Evolutionary conservation across 2,797 vertebrate genomes (phyloP), one percentile per base, ranked within the genome.

Genomic region (Brachymystax lenok): DNA sequence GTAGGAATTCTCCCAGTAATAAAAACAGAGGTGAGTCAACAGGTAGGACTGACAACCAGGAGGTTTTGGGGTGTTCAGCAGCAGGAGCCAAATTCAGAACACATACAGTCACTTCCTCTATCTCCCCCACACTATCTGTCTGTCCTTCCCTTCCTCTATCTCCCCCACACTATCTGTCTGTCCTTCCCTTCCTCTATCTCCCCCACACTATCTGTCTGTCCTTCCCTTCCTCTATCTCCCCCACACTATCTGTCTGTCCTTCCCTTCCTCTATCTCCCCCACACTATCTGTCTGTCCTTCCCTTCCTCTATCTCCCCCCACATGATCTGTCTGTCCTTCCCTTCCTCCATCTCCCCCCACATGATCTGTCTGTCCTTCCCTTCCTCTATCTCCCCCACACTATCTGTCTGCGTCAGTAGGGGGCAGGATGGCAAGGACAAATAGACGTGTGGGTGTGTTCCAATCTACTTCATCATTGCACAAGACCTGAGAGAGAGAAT

Each of bases 401-500:
- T n/a, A n/a, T n/a, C n/a, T n/a, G n/a, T n/a, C n/a, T 74, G 73
- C 61, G 81, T 83, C 85, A 84, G 74, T 71, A 71, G 78, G 75
- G 80, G 73, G 76, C 73, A 74, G 74, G 83, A 77, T 81, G 80
- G 86, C 79, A 87, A 69, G 82, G 84, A 83, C 69, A 46, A 50
- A 54, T 74, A 80, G 71, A 74, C n/a, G 74, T 78, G 79, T 82
- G 17, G 72, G 67, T 76, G 68, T 51, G 86, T 75, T 83, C 72
- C 79, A 87, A 80, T 82, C 80, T 83, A 84, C 82, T 80, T 81
- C 80, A 68, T 91, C 88, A 87, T 88, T 86, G 88, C 77, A 82
- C 76, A n/a, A 79, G 85, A 79, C n/a, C 82, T 87, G 89, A 74
- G 67, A 67, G 46, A 68, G 30, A 8, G 28, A 69, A 85, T 5